Conservation (phyloP, 2,888 invertebrate species). For the Odontocerum albicorne region DNA sequence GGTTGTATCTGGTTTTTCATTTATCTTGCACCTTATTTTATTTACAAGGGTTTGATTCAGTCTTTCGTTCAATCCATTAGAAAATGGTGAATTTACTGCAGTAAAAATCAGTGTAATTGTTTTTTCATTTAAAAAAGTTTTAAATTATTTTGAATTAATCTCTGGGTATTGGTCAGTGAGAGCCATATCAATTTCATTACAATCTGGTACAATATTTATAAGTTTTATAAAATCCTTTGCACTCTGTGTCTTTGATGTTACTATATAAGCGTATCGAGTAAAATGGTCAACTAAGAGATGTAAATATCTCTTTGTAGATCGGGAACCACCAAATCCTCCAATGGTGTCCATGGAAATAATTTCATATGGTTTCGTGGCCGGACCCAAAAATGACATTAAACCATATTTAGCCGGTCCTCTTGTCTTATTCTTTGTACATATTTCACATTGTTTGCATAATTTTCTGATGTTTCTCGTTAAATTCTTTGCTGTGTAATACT, state of each 20-base stretch:
- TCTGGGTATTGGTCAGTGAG: slow-evolving; percentile 39
- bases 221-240: slow-evolving; percentile 39
- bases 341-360: slow-evolving; percentile 40
- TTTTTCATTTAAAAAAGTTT: slow-evolving; percentile 12
- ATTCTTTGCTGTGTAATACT: no score
- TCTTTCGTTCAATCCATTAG: slow-evolving; percentile 38
- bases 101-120: slow-evolving; percentile 39
- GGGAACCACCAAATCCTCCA: slow-evolving; percentile 38
- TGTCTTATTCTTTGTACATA: slow-evolving; percentile 40
- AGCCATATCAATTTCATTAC: slow-evolving; percentile 16
- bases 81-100: slow-evolving; percentile 38
- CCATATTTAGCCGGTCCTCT: slow-evolving; percentile 37
- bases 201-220: slow-evolving; percentile 23
- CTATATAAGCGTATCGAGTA: slow-evolving; percentile 38
- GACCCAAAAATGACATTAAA: slow-evolving; percentile 38
- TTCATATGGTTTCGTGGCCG: slow-evolving; percentile 39
- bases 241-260: slow-evolving; percentile 38
- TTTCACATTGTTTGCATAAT: no score
- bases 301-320: slow-evolving; percentile 40
- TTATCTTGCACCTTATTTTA: slow-evolving; percentile 40
- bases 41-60: slow-evolving; percentile 39
- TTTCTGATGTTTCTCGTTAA: no score
- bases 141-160: slow-evolving; percentile 37
- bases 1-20: slow-evolving; percentile 37
- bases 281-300: slow-evolving; percentile 39